A percentile compares a stretch with the other conserved stretches of the same genome.
phyloP scores from a whole-genome alignment of 2,797 vertebrate genomes.

The Orestias chungarensis region DNA sequence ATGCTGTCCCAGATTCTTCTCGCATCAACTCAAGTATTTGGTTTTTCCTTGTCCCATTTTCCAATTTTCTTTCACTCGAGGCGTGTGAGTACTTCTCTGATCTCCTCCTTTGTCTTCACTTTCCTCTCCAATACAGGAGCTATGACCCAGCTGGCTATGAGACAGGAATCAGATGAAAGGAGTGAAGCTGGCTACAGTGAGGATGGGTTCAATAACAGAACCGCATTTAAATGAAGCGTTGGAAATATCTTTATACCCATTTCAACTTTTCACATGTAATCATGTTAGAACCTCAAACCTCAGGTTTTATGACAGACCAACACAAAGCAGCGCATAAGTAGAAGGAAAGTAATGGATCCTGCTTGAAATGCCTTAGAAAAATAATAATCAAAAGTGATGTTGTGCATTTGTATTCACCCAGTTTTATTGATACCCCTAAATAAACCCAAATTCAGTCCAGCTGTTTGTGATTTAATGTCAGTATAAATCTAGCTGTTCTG shows the following conservation, averaged over 20 bases:
- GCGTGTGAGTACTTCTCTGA: conserved; percentile 44
- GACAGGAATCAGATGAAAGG: conserved; percentile 53
- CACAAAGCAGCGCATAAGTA: not conserved
- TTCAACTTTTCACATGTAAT: not conserved
- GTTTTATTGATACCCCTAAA: not conserved
- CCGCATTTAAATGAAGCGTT: not conserved
- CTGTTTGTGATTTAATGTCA: not conserved
- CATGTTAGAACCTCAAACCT: not conserved
- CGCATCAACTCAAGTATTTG: conserved; percentile 35
- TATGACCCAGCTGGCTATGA: conserved; percentile 59
- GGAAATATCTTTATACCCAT: not conserved
- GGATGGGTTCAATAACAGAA: conserved; percentile 43
- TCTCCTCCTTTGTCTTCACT: conserved; percentile 34
- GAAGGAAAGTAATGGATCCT: not conserved
- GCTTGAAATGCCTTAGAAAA: not conserved
- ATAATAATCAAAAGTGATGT: not conserved
- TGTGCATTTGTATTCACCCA: not conserved
- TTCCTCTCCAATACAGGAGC: conserved; percentile 39
- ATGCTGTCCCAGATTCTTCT: conserved; percentile 21
- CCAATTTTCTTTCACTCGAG: conserved; percentile 39
- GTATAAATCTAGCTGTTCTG: not conserved
- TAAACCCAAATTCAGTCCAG: not conserved
- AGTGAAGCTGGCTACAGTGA: conserved; percentile 32
- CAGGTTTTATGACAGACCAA: not conserved
- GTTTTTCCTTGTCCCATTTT: conserved; percentile 43